Percentiles rank a stretch among this genome's conserved stretches.
These are phyloP conservation scores for Sander vitreus DNA, from an alignment of 2,113 vertebrate genomes.

Conservation along the genomic window DNA sequence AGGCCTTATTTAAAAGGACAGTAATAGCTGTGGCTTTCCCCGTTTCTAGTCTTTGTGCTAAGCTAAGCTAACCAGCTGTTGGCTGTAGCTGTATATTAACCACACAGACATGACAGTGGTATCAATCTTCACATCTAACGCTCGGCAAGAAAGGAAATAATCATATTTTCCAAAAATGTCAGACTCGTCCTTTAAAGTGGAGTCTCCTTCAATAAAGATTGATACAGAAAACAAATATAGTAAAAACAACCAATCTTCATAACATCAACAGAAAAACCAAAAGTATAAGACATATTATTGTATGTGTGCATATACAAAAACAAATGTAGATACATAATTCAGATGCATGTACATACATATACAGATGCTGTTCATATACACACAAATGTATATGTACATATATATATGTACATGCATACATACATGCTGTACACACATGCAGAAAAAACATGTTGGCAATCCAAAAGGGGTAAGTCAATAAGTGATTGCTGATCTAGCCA, in stretches of 20 bases:
- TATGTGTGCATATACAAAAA: background rate
- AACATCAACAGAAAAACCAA: background rate
- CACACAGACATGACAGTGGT: background rate
- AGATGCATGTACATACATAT: constrained; percentile 15
- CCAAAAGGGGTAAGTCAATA: constrained; percentile 9
- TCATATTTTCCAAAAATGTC: background rate
- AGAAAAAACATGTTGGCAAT: constrained; percentile 23
- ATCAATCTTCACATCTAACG: background rate
- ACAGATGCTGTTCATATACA: background rate
- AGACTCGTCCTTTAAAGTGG: background rate
- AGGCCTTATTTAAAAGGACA: background rate
- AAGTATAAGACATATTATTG: background rate
- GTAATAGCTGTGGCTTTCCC: background rate
- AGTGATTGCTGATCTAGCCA: constrained; percentile 54
- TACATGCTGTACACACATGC: constrained; percentile 34
- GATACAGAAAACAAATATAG: background rate
- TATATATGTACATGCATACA: constrained; percentile 23
- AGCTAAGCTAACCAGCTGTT: background rate
- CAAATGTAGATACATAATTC: background rate
- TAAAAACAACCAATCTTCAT: background rate
- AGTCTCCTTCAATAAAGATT: background rate
- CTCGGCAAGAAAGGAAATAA: background rate
- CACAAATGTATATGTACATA: constrained; percentile 23
- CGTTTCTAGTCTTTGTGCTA: too few relatives aligned
- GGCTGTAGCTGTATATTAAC: background rate